phyloP scores from a whole-genome alignment of 2,888 invertebrate genomes.

The Apotomis turbidana region DNA sequence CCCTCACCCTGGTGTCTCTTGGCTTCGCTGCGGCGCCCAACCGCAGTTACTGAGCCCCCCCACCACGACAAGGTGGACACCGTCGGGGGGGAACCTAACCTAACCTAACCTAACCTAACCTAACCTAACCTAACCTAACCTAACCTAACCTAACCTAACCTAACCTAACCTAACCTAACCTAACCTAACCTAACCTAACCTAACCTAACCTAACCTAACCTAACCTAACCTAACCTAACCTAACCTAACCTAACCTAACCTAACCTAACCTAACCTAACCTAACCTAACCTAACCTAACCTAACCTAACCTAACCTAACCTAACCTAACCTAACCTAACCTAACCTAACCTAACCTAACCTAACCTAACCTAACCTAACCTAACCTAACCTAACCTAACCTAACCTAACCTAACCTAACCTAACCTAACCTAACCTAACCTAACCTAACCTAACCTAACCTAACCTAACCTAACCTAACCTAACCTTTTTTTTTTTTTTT shows the following conservation, averaged over 20 bases:
- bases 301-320: constrained; percentile 40
- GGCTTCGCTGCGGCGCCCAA: no score
- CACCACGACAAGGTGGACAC: no score
- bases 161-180: no score
- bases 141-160: no score
- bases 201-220: constrained; percentile 30
- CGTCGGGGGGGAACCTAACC: no score
- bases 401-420: constrained; percentile 30
- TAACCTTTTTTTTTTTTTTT: no score
- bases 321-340: constrained; percentile 23
- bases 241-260: constrained; percentile 36
- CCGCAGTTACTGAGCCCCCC: no score
- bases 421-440: constrained; percentile 27
- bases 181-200: no score
- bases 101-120: no score
- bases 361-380: constrained; percentile 31
- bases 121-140: no score
- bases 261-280: constrained; percentile 9
- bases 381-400: constrained; percentile 16
- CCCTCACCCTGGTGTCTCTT: no score
- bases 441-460: constrained; percentile 30
- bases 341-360: constrained; percentile 25
- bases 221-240: constrained; percentile 42
- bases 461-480: constrained; percentile 30
- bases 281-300: constrained; percentile 15